Percentiles rank a stretch among this genome's conserved stretches.
Evolutionary conservation across 2,113 vertebrate genomes (phyloP).

Genomic region (Balaeniceps rex): DNA sequence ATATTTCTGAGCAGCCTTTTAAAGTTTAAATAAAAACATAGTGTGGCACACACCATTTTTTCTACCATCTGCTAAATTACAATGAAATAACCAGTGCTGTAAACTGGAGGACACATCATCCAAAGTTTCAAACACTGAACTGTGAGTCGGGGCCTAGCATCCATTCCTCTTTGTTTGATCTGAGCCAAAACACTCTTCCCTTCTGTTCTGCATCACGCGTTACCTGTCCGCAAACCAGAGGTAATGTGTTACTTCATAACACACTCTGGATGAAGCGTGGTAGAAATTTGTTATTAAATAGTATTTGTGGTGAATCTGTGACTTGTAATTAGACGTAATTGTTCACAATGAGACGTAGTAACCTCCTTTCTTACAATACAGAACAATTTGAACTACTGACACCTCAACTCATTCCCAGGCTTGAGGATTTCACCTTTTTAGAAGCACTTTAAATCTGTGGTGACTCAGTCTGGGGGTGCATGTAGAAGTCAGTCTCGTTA

Average conservation of each 20-base stretch:
- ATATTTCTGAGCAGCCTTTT: neutral
- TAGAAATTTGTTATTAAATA: neutral
- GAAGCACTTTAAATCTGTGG: neutral
- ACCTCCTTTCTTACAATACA: neutral
- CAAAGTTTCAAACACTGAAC: neutral
- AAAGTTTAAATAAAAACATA: neutral
- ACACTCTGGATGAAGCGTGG: fast-evolving
- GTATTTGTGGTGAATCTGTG: neutral
- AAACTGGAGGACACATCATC: neutral
- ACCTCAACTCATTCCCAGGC: neutral
- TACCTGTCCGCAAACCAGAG: neutral
- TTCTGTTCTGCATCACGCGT: fast-evolving
- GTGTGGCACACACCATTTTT: neutral
- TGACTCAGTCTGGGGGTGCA: neutral
- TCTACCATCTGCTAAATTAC: neutral
- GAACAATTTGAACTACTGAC: neutral
- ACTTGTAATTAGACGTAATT: neutral
- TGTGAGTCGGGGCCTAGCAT: neutral
- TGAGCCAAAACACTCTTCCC: neutral
- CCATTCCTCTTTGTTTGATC: neutral
- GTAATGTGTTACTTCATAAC: neutral
- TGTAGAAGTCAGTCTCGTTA: neutral
- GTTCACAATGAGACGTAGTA: neutral
- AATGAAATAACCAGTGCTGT: neutral
- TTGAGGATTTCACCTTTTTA: neutral